Evolutionary conservation across 2,797 vertebrate species (phyloP), one percentile per base, ranked within the genome.

Genomic region (Anomalospiza imberbis): DNA sequence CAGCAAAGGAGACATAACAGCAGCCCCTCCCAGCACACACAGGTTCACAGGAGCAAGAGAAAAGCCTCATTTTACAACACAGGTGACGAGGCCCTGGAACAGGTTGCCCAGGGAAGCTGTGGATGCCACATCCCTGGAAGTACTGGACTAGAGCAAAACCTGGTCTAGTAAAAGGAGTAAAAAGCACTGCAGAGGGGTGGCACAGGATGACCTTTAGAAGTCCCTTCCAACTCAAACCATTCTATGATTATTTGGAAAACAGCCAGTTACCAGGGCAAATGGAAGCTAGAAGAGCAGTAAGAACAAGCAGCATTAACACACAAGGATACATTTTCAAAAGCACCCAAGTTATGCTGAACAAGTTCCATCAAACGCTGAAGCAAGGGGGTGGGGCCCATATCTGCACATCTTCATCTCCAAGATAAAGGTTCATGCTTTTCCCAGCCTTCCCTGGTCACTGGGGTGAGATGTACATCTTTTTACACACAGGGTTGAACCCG

Each of bases 401-500:
- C 44, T 63, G 31, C 62, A 67, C 28, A 54, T 34, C 36, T 71
- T 45, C 53, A 75, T 34, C 36, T 47, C 63, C 55, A 74, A 24
- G 40, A 34, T 14, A 24, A 81, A 81, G n/a, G 36, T 74, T 89
- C 62, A 58, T 31, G 48, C 45, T 78, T 48, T 94, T 88, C n/a
- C 18, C n/a, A 63, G n/a, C 26, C 57, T 63, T 62, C 36, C 40
- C 20, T 54, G 14, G 17, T 45, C 72, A 58, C 38, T 45, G 17
- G 15, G 7, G 26, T 13, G n/a, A 81, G 61, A 58, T 22, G 24
- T 21, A 36, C 20, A n/a, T 40, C 47, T 32, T 22, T 51, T 73
- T n/a, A 70, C 9, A 58, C 0, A 4, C 4, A 58, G 8, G 6
- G 20, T 4, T 54, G 32, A 85, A 57, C 53, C 31, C 0, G 0